These are phyloP conservation scores for Entomobrya proxima DNA, from an alignment of 2,888 invertebrate species.

Conservation along the genomic window DNA sequence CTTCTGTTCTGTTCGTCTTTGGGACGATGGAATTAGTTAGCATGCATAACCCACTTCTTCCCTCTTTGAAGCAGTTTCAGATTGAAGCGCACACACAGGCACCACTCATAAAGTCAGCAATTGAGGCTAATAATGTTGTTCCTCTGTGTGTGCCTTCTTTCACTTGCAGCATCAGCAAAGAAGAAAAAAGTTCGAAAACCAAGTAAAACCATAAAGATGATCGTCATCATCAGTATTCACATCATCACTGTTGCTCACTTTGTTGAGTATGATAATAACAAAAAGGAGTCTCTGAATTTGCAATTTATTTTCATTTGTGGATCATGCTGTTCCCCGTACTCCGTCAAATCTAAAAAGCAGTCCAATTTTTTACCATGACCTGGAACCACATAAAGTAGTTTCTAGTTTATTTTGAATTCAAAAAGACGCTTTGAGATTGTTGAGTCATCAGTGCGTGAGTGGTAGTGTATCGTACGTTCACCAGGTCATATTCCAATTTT, in stretches of 20 bases:
- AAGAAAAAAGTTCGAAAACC: not conserved
- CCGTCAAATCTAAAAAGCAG: no score
- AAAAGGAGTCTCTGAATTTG: not conserved
- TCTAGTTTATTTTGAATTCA: not conserved
- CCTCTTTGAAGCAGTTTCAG: not conserved
- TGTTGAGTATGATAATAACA: not conserved
- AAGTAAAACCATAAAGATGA: conserved; percentile 3
- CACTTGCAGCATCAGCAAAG: not conserved
- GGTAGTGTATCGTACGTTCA: not conserved
- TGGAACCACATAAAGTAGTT: conserved; percentile 10
- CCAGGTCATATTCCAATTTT: conserved; percentile 14
- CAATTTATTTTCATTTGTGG: not conserved
- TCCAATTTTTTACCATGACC: conserved; percentile 26
- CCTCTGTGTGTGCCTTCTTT: not conserved
- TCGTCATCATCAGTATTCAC: conserved; percentile 37
- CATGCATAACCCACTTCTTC: conserved; percentile 45
- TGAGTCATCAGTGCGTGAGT: conserved; percentile 4
- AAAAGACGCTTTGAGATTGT: not conserved
- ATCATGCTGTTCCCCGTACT: no score
- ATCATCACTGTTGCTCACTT: not conserved
- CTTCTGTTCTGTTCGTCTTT: not conserved
- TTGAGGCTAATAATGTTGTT: conserved; percentile 16
- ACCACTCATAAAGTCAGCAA: not conserved
- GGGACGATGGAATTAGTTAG: conserved; percentile 25
- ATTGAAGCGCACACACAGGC: not conserved